A percentile compares a stretch with the other conserved stretches of the same genome.
Evolutionary conservation across 2,888 invertebrate species (phyloP).

Genomic region (Cephalotes varians): DNA sequence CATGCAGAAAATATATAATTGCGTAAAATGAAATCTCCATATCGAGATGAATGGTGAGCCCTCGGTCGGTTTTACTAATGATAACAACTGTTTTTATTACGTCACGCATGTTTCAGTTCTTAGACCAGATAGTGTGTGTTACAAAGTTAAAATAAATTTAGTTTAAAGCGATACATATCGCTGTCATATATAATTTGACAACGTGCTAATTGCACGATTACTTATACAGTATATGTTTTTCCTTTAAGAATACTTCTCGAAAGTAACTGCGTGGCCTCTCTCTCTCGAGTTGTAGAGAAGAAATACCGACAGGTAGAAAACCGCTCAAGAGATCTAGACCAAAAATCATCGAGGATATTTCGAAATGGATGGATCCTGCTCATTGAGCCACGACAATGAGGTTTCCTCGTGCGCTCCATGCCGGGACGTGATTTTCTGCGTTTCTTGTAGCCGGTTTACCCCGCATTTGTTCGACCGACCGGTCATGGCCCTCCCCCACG

Average conservation of each 20-base stretch:
- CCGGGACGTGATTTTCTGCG: constrained; percentile 61
- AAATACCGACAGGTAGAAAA: background rate
- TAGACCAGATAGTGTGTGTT: background rate
- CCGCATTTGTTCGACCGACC: constrained; percentile 25
- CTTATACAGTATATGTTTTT: background rate
- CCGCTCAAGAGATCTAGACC: background rate
- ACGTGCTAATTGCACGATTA: background rate
- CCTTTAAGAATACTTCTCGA: background rate
- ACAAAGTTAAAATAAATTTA: background rate
- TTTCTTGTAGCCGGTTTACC: constrained; percentile 53
- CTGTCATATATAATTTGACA: background rate
- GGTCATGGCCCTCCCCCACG: constrained; percentile 48
- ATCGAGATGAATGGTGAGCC: background rate
- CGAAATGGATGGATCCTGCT: constrained; percentile 25
- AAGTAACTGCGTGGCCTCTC: background rate
- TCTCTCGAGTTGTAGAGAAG: background rate
- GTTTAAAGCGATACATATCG: background rate
- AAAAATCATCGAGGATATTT: constrained; percentile 32
- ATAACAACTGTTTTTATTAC: constrained; percentile 1
- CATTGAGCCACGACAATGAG: constrained; percentile 43
- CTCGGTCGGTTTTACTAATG: background rate
- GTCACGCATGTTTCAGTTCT: background rate
- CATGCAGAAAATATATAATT: constrained; percentile 21
- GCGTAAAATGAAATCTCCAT: background rate
- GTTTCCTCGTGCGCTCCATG: constrained; percentile 25